Percentiles rank a stretch among this genome's conserved stretches.
These are phyloP conservation scores for Moxostoma hubbsi DNA, from an alignment of 2,797 vertebrate genomes.

Conservation along the genomic window DNA sequence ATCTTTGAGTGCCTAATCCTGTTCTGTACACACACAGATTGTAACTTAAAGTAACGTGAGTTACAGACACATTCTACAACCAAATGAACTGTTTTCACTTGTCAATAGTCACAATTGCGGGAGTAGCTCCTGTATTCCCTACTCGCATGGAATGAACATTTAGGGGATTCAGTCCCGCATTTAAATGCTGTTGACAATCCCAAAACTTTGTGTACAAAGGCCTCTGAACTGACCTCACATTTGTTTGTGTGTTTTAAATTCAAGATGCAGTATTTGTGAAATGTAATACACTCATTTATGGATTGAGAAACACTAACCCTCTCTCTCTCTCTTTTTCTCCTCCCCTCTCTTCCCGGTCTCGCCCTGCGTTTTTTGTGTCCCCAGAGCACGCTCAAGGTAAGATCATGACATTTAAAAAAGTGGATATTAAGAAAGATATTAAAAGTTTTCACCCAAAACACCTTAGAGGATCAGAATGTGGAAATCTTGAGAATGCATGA, in stretches of 20 bases:
- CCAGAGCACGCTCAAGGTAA: constrained; percentile 59
- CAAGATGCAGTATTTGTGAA: neutral
- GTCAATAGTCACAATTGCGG: too few relatives aligned
- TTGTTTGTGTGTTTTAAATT: neutral
- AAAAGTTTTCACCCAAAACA: neutral
- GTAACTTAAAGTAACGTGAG: too few relatives aligned
- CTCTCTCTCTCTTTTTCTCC: neutral
- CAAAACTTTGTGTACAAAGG: too few relatives aligned
- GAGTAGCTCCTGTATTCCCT: too few relatives aligned
- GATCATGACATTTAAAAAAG: constrained; percentile 1
- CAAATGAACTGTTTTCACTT: too few relatives aligned
- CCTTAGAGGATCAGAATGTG: neutral
- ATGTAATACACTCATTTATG: neutral
- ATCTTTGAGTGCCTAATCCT: too few relatives aligned
- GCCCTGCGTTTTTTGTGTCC: neutral
- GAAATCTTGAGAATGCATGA: constrained; percentile 6
- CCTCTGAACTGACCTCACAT: neutral
- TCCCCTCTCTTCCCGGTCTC: neutral
- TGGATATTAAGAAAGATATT: neutral
- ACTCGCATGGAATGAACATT: too few relatives aligned
- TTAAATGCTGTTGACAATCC: too few relatives aligned
- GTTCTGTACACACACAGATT: too few relatives aligned
- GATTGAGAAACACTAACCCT: neutral
- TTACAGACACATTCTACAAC: too few relatives aligned
- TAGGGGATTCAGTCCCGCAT: too few relatives aligned